phyloP scores from a whole-genome alignment of 1,140 invertebrate genomes.

The Drosophila sp. region DNA sequence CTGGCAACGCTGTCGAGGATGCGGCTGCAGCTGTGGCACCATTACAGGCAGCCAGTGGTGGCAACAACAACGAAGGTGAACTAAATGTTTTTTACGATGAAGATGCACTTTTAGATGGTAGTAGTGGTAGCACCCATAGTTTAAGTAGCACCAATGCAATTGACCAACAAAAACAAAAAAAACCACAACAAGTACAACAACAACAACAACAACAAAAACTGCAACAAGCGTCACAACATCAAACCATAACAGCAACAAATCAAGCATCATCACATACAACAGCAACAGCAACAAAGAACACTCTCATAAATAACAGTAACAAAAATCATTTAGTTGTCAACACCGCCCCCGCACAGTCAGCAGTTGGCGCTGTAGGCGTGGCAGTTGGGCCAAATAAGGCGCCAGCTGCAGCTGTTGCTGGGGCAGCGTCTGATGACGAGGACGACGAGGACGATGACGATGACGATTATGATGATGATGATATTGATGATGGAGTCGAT shows the following conservation, averaged over 20 bases:
- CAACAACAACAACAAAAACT: slow-evolving; percentile 42
- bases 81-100: slow-evolving; percentile 85
- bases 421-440: slow-evolving; percentile 87
- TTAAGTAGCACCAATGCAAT: slow-evolving; percentile 81
- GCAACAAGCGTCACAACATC: slow-evolving; percentile 56
- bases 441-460: slow-evolving; percentile 87
- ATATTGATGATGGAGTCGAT: slow-evolving; percentile 86
- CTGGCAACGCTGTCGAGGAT: slow-evolving; percentile 68
- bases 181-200: slow-evolving; percentile 46
- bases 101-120: slow-evolving; percentile 85
- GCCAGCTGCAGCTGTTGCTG: slow-evolving; percentile 84
- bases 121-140: slow-evolving; percentile 80
- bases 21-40: slow-evolving; percentile 75
- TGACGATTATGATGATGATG: slow-evolving; percentile 86
- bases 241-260: slow-evolving; percentile 49
- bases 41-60: slow-evolving; percentile 62
- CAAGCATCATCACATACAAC: slow-evolving; percentile 58
- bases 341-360: slow-evolving; percentile 49
- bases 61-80: slow-evolving; percentile 80
- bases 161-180: slow-evolving; percentile 61
- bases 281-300: slow-evolving; percentile 64
- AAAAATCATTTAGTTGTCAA: slow-evolving; percentile 55
- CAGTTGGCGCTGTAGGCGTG: slow-evolving; percentile 38
- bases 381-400: slow-evolving; percentile 55
- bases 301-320: slow-evolving; percentile 60